A percentile compares a stretch with the other conserved stretches of the same genome.
Conservation (phyloP, 2,797 vertebrate genomes). For the Chelonia mydas region DNA sequence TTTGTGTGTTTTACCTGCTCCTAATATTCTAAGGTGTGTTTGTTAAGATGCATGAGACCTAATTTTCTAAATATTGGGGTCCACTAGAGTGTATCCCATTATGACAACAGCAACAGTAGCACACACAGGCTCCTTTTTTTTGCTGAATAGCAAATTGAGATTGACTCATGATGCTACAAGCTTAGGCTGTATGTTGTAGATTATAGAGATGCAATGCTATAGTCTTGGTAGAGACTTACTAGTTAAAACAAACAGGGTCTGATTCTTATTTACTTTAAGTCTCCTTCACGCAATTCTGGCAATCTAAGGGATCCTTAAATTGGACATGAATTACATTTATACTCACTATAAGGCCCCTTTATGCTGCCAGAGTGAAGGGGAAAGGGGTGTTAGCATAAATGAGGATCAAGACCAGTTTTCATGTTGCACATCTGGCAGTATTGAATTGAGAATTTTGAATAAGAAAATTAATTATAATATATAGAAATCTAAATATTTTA, state of each 20-base stretch:
- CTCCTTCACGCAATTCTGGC: not conserved
- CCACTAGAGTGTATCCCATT: slow-evolving; percentile 18
- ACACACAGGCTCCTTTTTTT: slow-evolving; percentile 16
- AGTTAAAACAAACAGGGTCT: not conserved
- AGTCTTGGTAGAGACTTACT: slow-evolving; percentile 16
- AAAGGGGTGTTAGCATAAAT: not conserved
- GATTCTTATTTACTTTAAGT: not conserved
- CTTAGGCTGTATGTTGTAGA: not conserved
- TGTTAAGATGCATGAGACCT: slow-evolving; percentile 43
- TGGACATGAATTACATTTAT: not conserved
- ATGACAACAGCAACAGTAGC: slow-evolving; percentile 11
- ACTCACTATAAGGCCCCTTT: not conserved
- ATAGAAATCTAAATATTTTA: not conserved
- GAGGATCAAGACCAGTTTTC: not conserved
- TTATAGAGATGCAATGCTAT: slow-evolving; percentile 12
- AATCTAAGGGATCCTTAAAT: not conserved
- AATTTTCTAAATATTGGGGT: slow-evolving; percentile 50
- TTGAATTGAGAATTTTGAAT: not conserved
- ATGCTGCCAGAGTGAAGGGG: not conserved
- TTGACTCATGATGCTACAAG: slow-evolving; percentile 2
- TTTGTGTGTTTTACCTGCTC: slow-evolving; percentile 22
- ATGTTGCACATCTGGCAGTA: not conserved
- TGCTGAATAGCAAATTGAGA: not conserved
- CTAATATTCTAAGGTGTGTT: slow-evolving; percentile 33
- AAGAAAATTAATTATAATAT: not conserved